phyloP scores from a whole-genome alignment of 2,113 vertebrate genomes.

The Mandrillus leucophaeus region DNA sequence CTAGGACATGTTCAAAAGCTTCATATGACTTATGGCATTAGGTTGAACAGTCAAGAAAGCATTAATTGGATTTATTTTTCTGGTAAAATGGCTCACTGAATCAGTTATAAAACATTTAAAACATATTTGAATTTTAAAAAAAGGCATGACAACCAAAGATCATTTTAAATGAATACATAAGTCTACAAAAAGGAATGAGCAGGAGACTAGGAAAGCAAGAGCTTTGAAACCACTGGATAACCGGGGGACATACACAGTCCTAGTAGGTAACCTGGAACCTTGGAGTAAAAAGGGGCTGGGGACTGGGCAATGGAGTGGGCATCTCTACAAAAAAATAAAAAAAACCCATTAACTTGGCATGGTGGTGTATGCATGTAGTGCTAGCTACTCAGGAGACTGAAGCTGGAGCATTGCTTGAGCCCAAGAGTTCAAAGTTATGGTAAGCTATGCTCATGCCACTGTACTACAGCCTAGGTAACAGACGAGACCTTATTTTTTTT shows the following conservation, averaged over 20 bases:
- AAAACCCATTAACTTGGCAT: too few relatives aligned
- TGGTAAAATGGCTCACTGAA: background rate
- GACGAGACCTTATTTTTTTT: too few relatives aligned
- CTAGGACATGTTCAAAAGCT: slow-evolving; percentile 4
- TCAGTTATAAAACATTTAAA: background rate
- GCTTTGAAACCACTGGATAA: background rate
- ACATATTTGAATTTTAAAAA: background rate
- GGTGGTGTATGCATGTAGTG: too few relatives aligned
- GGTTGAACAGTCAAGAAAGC: slow-evolving; percentile 4
- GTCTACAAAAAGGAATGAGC: background rate
- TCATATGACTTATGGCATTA: background rate
- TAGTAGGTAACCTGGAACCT: background rate
- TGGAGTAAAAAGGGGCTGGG: background rate
- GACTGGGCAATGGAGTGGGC: too few relatives aligned
- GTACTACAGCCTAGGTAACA: too few relatives aligned
- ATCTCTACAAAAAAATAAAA: too few relatives aligned
- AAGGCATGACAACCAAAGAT: background rate
- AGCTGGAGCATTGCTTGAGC: too few relatives aligned
- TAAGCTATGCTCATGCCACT: too few relatives aligned
- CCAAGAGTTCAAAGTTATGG: too few relatives aligned
- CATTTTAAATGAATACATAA: background rate
- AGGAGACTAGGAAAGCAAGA: background rate
- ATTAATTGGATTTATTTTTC: slow-evolving; percentile 41
- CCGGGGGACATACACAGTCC: background rate
- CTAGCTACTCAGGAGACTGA: too few relatives aligned